Conservation (phyloP, 2,888 invertebrate species). For the Aleiodes leptofemur region DNA sequence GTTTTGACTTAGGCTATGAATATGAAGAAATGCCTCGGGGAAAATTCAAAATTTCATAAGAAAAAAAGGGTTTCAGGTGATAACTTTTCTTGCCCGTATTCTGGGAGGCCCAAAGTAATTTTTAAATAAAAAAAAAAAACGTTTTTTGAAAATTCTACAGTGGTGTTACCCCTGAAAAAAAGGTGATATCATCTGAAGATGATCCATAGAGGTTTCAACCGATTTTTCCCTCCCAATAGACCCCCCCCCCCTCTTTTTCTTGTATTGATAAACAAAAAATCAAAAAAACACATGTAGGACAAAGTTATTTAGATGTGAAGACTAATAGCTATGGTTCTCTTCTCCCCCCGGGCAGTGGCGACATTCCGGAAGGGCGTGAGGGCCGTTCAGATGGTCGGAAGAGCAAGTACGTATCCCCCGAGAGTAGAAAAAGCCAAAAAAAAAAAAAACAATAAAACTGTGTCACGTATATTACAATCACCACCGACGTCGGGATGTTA, state of each 20-base stretch:
- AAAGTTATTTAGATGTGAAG: slow-evolving; percentile 63
- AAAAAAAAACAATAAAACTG: slow-evolving; percentile 50
- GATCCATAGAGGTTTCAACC: slow-evolving; percentile 44
- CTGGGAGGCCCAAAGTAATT: too few species aligned
- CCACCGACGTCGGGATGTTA: slow-evolving; percentile 38
- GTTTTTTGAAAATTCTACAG: too few species aligned
- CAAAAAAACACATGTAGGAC: slow-evolving; percentile 48
- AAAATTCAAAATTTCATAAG: too few species aligned
- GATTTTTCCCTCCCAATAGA: slow-evolving; percentile 24
- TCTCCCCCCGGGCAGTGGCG: slow-evolving; percentile 89
- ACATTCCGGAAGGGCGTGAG: slow-evolving; percentile 99
- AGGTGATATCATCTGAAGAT: slow-evolving; percentile 40
- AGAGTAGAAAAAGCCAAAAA: slow-evolving; percentile 69
- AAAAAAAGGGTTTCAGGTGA: too few species aligned
- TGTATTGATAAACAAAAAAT: neutral
- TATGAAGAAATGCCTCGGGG: too few species aligned
- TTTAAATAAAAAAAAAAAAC: too few species aligned
- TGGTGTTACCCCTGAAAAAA: too few species aligned
- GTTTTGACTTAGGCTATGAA: too few species aligned
- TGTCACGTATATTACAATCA: slow-evolving; percentile 60
- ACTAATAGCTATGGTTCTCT: slow-evolving; percentile 77
- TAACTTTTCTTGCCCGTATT: too few species aligned
- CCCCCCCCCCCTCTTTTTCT: neutral
- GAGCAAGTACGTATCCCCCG: slow-evolving; percentile 94
- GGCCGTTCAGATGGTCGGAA: slow-evolving; percentile 98